These are phyloP conservation scores for Limnephilus auricula DNA, from an alignment of 2,888 invertebrate species.

Conservation along the genomic window DNA sequence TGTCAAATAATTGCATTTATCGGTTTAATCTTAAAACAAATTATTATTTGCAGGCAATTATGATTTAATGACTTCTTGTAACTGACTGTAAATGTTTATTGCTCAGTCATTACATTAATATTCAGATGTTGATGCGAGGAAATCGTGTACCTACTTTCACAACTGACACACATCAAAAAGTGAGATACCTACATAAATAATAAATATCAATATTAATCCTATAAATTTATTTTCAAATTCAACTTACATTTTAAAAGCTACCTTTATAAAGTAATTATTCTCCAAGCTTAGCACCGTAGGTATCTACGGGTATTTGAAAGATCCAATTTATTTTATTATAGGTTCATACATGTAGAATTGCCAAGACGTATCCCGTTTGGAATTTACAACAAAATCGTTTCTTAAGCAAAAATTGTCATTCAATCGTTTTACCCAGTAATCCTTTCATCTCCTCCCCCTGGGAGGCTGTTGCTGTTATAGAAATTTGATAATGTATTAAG, in stretches of 20 bases:
- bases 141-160: background rate
- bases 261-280: no score
- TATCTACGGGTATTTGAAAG: no score
- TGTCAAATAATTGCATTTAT: background rate
- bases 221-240: no score
- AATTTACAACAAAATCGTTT: background rate
- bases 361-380: background rate
- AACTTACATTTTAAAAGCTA: no score
- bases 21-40: background rate
- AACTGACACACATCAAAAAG: background rate
- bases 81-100: background rate
- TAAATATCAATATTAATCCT: no score
- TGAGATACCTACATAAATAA: background rate
- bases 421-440: background rate
- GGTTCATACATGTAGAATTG: background rate
- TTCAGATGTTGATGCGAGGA: background rate
- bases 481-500: background rate
- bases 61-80: background rate
- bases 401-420: background rate
- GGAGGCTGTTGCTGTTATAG: background rate
- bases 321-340: background rate
- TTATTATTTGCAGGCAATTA: background rate
- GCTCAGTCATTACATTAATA: background rate
- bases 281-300: no score
- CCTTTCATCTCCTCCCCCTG: background rate